Evolutionary conservation across 2,113 vertebrate genomes (phyloP).

Genomic region (Penelope pileata): DNA sequence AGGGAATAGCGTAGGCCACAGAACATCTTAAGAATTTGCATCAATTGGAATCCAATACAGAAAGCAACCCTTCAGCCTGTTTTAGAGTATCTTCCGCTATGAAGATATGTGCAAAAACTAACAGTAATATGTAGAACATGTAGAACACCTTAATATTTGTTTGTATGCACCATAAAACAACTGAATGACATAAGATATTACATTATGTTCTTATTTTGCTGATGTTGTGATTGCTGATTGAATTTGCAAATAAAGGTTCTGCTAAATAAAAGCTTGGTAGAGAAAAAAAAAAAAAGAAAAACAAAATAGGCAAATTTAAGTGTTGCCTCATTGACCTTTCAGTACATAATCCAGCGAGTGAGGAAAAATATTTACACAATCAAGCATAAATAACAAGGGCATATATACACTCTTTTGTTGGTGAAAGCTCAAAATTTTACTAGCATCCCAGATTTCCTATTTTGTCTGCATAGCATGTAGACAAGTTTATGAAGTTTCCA

Average conservation of each 20-base stretch:
- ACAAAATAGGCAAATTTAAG: not conserved
- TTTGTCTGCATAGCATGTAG: not conserved
- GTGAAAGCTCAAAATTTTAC: not conserved
- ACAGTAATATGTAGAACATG: not conserved
- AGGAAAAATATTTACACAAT: not conserved
- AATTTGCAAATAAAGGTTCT: not conserved
- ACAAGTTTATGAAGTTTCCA: not conserved
- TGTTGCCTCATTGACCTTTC: not conserved
- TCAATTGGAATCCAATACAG: not conserved
- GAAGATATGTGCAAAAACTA: not conserved
- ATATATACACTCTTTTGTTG: not conserved
- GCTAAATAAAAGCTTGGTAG: not conserved
- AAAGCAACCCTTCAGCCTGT: not conserved
- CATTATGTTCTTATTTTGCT: not conserved
- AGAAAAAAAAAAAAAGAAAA: not conserved
- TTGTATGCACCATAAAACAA: not conserved
- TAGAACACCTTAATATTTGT: not conserved
- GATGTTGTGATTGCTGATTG: not conserved
- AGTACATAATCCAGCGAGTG: not conserved
- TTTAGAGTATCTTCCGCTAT: not conserved
- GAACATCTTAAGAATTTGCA: not conserved
- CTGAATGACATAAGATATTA: not conserved
- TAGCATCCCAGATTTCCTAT: not conserved
- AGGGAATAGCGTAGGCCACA: not conserved
- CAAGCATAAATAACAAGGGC: not conserved